Evolutionary conservation across 1,140 invertebrate genomes (phyloP).

Genomic region (Trichonephila inaurata): DNA sequence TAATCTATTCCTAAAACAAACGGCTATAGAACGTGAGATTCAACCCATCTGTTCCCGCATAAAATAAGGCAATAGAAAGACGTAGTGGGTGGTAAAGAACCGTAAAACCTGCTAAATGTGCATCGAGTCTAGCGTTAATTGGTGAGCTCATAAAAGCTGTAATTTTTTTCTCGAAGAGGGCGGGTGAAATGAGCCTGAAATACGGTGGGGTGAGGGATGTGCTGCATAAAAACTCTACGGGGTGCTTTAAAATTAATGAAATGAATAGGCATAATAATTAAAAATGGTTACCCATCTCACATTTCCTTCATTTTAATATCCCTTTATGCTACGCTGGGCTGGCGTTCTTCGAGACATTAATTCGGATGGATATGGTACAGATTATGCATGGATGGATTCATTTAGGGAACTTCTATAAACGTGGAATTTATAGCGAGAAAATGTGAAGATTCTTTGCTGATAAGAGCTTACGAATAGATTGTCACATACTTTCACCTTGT

Average conservation of each 20-base stretch:
- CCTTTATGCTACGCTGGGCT: not conserved
- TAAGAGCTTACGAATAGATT: too few relatives aligned
- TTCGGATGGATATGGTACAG: too few relatives aligned
- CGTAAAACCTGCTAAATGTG: slow-evolving; percentile 56
- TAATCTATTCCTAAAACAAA: slow-evolving; percentile 66
- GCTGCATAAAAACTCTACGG: slow-evolving; percentile 36
- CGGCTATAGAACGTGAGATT: slow-evolving; percentile 59
- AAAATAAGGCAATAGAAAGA: slow-evolving; percentile 66
- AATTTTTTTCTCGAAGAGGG: slow-evolving; percentile 16
- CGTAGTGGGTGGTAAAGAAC: slow-evolving; percentile 46
- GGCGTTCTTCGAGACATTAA: too few relatives aligned
- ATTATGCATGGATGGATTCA: too few relatives aligned
- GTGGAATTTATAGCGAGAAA: too few relatives aligned
- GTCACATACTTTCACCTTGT: too few relatives aligned
- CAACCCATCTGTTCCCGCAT: slow-evolving; percentile 53
- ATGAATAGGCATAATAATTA: slow-evolving; percentile 61
- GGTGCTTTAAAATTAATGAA: slow-evolving; percentile 66
- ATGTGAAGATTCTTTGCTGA: too few relatives aligned
- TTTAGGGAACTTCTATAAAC: too few relatives aligned
- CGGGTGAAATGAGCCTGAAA: not conserved
- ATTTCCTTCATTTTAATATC: not conserved
- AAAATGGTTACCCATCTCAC: slow-evolving; percentile 31
- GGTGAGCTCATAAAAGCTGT: slow-evolving; percentile 39
- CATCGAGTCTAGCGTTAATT: slow-evolving; percentile 52
- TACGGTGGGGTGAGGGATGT: not conserved